Evolutionary conservation across 2,113 vertebrate genomes (phyloP), one percentile per base, ranked within the genome.

Genomic region (Megaptera novaeangliae): DNA sequence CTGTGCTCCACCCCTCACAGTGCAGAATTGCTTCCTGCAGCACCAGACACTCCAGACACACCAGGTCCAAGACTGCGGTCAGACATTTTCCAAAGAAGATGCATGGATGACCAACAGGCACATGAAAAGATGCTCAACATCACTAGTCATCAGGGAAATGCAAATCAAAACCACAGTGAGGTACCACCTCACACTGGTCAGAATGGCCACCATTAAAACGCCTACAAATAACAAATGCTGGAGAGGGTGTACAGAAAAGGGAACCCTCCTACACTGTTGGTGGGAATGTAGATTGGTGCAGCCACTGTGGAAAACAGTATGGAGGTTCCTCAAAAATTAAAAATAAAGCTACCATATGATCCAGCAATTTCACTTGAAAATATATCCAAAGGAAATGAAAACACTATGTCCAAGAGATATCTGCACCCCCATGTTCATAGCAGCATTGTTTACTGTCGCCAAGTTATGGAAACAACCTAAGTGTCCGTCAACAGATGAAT

Each of bases 201-300:
- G 85, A 8, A 61, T 1, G n/a, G 8, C 44, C 14, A 29, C 11
- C 31, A n/a, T n/a, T 44, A 55, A 21, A 27, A 39, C 15, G 31
- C 3, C 72, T 31, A 15, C 57, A 74, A 5, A 11, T 25, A 8
- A 15, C 36, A 39, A 41, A 17, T 5, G 34, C 55, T 72, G 66
- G 66, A 20, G 44, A 21, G 66, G 77, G 20, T 11, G n/a, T 20
- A 1, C 2, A 29, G 11, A 23, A 72, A 29, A 41, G 29, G 31
- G 34, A n/a, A 11, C 75, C 66, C 36, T 21, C 10, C 29, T 11
- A 3, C 46, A 11, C 34, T 17, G 15, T 0, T 15, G 55, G 29
- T 8, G 15, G 55, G 27, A 41, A 14, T 1, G n/a, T 7, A 49
- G 21, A 14, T 0, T 34, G 41, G 23, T 34, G 29, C 20, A 46